Conservation (phyloP, 2,797 vertebrate genomes). For the Xenentodon cancila region DNA sequence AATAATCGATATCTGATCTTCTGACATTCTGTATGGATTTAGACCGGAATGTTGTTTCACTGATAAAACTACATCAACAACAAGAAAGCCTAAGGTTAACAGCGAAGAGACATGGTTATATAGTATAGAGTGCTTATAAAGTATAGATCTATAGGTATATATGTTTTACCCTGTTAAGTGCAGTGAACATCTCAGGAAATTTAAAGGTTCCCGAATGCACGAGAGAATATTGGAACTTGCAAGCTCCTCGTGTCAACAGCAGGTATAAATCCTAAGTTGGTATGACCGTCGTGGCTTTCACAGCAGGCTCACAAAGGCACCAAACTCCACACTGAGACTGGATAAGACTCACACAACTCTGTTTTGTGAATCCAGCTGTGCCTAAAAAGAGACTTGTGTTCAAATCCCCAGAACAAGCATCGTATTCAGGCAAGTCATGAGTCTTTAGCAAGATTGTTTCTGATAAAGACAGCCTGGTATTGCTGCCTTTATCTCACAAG, state of each 20-base stretch:
- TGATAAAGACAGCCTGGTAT: slow-evolving; percentile 51
- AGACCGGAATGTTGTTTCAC: too few species aligned
- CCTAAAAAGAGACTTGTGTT: slow-evolving; percentile 40
- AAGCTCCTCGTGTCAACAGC: slow-evolving; percentile 47
- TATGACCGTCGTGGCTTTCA: slow-evolving; percentile 51
- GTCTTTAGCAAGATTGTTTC: slow-evolving; percentile 53
- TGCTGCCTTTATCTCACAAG: slow-evolving; percentile 18
- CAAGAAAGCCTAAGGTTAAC: neutral
- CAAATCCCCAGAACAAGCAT: slow-evolving; percentile 48
- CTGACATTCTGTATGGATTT: too few species aligned
- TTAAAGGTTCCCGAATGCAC: slow-evolving; percentile 32
- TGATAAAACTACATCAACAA: too few species aligned
- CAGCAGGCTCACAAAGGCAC: slow-evolving; percentile 43
- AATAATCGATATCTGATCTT: too few species aligned
- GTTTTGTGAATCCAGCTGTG: slow-evolving; percentile 69
- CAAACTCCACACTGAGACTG: slow-evolving; percentile 30
- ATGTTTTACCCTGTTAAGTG: slow-evolving; percentile 6
- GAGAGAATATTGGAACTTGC: slow-evolving; percentile 15
- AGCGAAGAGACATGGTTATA: neutral
- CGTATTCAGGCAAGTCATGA: slow-evolving; percentile 44
- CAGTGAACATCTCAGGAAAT: slow-evolving; percentile 18
- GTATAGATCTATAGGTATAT: neutral
- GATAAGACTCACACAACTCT: slow-evolving; percentile 41
- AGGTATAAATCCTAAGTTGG: slow-evolving; percentile 41
- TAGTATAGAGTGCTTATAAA: too few species aligned